phyloP scores from a whole-genome alignment of 2,888 invertebrate species.

The Petrophora chlorosata region DNA sequence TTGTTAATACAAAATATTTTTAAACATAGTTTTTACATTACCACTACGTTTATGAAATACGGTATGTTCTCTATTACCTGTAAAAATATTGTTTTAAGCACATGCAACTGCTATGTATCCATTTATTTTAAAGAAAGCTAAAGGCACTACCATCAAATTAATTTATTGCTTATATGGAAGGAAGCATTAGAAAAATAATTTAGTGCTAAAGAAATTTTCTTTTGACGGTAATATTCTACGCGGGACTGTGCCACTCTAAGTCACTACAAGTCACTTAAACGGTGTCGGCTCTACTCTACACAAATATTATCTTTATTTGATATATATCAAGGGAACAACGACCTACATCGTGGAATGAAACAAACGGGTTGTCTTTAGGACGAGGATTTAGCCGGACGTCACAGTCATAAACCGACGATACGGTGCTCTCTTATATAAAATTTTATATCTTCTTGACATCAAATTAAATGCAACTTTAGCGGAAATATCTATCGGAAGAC shows the following conservation, averaged over 20 bases:
- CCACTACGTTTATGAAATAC: constrained; percentile 75
- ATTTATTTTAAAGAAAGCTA: constrained; percentile 71
- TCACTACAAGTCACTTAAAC: constrained; percentile 59
- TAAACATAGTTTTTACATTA: constrained; percentile 73
- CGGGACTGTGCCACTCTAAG: constrained; percentile 61
- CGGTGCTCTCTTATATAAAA: constrained; percentile 43
- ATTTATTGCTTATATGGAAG: constrained; percentile 78
- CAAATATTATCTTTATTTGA: constrained; percentile 47
- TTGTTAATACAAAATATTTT: constrained; percentile 73
- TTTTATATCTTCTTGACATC: constrained; percentile 55
- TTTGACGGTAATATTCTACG: constrained; percentile 62
- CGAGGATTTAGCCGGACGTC: constrained; percentile 33
- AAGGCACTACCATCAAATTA: constrained; percentile 81
- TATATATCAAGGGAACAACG: constrained; percentile 57
- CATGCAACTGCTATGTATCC: constrained; percentile 72
- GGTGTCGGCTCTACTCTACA: constrained; percentile 43
- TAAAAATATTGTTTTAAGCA: constrained; percentile 81
- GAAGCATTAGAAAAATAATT: constrained; percentile 79
- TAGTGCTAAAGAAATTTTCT: constrained; percentile 67
- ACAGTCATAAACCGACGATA: constrained; percentile 33
- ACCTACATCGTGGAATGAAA: constrained; percentile 63
- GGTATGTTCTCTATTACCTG: constrained; percentile 78
- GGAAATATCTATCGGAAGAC: constrained; percentile 83
- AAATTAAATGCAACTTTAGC: constrained; percentile 78
- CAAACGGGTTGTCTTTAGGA: constrained; percentile 38